Evolutionary conservation across 1,140 invertebrate genomes (phyloP).

Genomic region (Potamilus streckersoni): DNA sequence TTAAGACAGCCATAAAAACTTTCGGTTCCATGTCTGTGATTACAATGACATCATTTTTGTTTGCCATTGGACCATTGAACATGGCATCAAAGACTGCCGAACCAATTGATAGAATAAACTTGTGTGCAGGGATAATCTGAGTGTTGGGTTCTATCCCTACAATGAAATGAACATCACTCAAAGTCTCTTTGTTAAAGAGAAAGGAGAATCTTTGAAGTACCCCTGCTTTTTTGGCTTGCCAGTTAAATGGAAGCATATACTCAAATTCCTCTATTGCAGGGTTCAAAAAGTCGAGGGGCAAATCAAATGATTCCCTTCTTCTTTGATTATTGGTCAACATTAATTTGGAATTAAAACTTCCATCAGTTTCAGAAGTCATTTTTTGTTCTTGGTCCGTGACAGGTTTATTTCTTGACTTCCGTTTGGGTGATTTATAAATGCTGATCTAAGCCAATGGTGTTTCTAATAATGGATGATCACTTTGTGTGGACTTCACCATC

Average conservation of each 20-base stretch:
- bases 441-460: too few species aligned
- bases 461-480: too few species aligned
- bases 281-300: too few species aligned
- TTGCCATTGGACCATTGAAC: constrained; percentile 81
- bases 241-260: constrained; percentile 51
- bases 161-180: constrained; percentile 82
- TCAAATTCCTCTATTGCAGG: too few species aligned
- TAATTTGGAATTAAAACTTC: too few species aligned
- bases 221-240: constrained; percentile 74
- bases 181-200: constrained; percentile 84
- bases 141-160: constrained; percentile 72
- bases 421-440: too few species aligned
- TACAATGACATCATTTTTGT: constrained; percentile 80
- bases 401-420: too few species aligned
- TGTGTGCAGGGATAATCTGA: constrained; percentile 84
- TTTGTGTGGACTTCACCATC: too few species aligned
- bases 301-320: too few species aligned
- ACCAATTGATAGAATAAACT: constrained; percentile 84
- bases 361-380: too few species aligned
- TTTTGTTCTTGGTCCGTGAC: too few species aligned
- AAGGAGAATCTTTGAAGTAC: constrained; percentile 83
- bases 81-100: constrained; percentile 89
- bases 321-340: too few species aligned
- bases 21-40: constrained; percentile 86
- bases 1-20: constrained; percentile 71